Conservation (phyloP, 2,113 vertebrate species). For the Salminus brasiliensis region DNA sequence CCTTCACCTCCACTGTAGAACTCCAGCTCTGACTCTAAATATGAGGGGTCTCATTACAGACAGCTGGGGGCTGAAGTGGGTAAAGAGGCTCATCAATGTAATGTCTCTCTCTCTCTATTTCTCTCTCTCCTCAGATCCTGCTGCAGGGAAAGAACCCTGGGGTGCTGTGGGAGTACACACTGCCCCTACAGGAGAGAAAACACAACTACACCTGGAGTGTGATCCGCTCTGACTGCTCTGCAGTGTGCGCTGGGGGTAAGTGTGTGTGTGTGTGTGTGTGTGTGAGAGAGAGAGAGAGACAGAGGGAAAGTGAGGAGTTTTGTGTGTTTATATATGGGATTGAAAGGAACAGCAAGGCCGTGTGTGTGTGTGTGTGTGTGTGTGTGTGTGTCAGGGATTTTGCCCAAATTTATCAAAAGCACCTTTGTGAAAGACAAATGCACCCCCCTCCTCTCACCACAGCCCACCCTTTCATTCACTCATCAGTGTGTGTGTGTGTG, state of each 20-base stretch:
- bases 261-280: conserved; percentile 10
- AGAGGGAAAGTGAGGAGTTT: background rate
- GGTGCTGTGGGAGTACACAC: conserved; percentile 90
- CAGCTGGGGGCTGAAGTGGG: too few relatives aligned
- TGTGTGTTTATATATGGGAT: conserved; percentile 14
- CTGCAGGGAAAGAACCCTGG: conserved; percentile 95
- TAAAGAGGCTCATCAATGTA: too few relatives aligned
- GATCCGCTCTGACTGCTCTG: conserved; percentile 87
- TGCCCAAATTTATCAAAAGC: conserved; percentile 55
- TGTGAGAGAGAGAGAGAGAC: too few relatives aligned
- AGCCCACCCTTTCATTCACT: conserved; percentile 37
- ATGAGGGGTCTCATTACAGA: too few relatives aligned
- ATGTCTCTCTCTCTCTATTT: background rate
- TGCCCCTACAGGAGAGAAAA: conserved; percentile 80
- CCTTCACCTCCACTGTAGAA: too few relatives aligned
- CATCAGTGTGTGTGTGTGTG: conserved; percentile 34
- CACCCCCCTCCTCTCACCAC: conserved; percentile 8
- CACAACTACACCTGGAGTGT: conserved; percentile 85
- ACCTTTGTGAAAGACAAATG: conserved; percentile 60
- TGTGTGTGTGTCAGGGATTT: conserved; percentile 36
- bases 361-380: conserved; percentile 15
- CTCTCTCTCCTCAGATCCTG: conserved; percentile 79
- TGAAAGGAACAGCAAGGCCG: background rate
- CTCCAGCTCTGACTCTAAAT: too few relatives aligned
- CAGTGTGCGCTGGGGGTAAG: conserved; percentile 91